Evolutionary conservation across 2,888 invertebrate species (phyloP), one percentile per base, ranked within the genome.

Genomic region (Nephrocerus scutellatus): DNA sequence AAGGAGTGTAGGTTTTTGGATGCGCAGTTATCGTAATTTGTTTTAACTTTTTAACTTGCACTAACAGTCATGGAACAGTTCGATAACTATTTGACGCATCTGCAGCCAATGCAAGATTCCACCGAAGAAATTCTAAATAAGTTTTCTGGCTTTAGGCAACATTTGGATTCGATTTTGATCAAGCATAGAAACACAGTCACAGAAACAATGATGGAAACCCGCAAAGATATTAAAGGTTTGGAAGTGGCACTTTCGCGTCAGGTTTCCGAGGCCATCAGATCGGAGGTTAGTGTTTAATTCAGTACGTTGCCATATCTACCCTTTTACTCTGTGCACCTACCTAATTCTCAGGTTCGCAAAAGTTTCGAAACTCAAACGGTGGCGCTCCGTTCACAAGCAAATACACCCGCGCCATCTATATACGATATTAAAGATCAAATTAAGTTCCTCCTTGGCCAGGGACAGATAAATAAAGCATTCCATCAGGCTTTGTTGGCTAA

Each of bases 401-500:
- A 80, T 10, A 86, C 87, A 5, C 86, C 86, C 2, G 81, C 82
- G 6, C 78, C 82, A 13, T 73, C 75, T 39, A 63, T 73, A 20
- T 68, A 72, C 25, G 77, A 78, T 55, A 60, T 74, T 30, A 74
- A 82, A 52, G 75, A 77, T 10, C 82, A 82, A 54, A 78, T 89
- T 48, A 76, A 82, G 55, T 74, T 77, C 44, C 70, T 82, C 36
- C 69, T 88, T 24, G 59, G 71, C 13, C 74, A 78, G 49, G 86
- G 87, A 2, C 85, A 89, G 63, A 73, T 82, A 32, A 88, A 90
- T 70, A 78, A 82, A 42, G 93, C 93, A 29, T 92, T 95, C 70
- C 88, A 91, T 65, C 75, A 90, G 73, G 95, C 96, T 9, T 72
- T 96, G 45, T 72, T 78, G 8, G 92, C 90, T 10, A 84, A 88